A percentile compares a stretch with the other conserved stretches of the same genome.
Conservation (phyloP, 2,797 vertebrate species). For the Tragopan temminckii region DNA sequence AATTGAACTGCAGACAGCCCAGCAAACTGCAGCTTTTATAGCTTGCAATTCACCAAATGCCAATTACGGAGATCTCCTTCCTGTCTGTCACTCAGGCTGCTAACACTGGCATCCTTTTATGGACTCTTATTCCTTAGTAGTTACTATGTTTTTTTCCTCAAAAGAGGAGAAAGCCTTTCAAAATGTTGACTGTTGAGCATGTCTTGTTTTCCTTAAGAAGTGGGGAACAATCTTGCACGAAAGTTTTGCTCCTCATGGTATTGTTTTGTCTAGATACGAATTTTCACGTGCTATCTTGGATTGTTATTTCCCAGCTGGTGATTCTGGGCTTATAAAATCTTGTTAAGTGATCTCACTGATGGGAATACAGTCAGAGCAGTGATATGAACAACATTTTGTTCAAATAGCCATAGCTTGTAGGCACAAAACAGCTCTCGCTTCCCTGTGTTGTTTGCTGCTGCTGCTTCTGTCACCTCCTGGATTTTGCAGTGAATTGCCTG, state of each 20-base stretch:
- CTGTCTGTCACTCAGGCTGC: constrained; percentile 57
- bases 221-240: background rate
- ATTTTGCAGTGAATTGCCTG: background rate
- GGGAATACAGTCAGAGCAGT: background rate
- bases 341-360: background rate
- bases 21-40: constrained; percentile 52
- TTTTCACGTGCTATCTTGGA: background rate
- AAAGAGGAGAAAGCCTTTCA: background rate
- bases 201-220: background rate
- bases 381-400: background rate
- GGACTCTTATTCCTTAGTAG: background rate
- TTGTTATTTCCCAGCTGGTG: background rate
- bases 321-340: background rate
- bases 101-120: constrained; percentile 32
- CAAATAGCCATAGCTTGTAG: background rate
- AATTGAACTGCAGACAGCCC: constrained; percentile 13
- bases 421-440: background rate
- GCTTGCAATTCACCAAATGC: constrained; percentile 69
- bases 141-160: background rate
- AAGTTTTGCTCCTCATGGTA: background rate
- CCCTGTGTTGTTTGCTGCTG: background rate
- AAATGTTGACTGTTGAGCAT: background rate
- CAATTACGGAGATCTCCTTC: constrained; percentile 52
- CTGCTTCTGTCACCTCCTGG: background rate
- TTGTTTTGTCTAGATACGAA: background rate